A percentile compares a stretch with the other conserved stretches of the same genome.
Conservation (phyloP, 2,797 vertebrate genomes). For the Eulemur mongoz region DNA sequence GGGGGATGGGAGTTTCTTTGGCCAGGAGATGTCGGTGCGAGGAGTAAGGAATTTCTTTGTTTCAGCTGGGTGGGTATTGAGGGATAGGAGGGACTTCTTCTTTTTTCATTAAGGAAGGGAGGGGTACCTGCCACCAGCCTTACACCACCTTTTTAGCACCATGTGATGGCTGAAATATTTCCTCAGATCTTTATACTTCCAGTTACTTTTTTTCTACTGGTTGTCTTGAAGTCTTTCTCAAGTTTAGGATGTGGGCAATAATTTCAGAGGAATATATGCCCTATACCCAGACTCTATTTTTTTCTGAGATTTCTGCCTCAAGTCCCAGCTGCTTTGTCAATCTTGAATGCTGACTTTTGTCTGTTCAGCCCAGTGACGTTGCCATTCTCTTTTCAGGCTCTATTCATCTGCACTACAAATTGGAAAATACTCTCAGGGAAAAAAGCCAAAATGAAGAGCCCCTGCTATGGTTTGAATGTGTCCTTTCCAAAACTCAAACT, state of each 20-base stretch:
- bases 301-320: not conserved
- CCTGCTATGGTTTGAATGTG: not conserved
- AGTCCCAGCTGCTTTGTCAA: not conserved
- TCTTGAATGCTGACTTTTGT: not conserved
- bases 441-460: not conserved
- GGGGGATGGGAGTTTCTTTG: no score
- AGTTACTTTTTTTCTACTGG: not conserved
- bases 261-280: not conserved
- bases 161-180: not conserved
- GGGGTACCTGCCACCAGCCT: no score
- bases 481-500: not conserved
- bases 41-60: no score
- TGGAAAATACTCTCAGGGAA: not conserved
- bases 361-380: not conserved
- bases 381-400: not conserved
- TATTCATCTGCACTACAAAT: not conserved
- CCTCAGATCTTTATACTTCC: not conserved
- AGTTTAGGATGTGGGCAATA: not conserved
- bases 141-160: not conserved
- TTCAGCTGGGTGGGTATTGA: no score
- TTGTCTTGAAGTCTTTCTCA: not conserved
- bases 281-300: not conserved
- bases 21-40: no score
- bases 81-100: no score
- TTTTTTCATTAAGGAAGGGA: no score